Evolutionary conservation across 2,113 vertebrate species (phyloP), one percentile per base, ranked within the genome.

Genomic region (Apteryx owenii): DNA sequence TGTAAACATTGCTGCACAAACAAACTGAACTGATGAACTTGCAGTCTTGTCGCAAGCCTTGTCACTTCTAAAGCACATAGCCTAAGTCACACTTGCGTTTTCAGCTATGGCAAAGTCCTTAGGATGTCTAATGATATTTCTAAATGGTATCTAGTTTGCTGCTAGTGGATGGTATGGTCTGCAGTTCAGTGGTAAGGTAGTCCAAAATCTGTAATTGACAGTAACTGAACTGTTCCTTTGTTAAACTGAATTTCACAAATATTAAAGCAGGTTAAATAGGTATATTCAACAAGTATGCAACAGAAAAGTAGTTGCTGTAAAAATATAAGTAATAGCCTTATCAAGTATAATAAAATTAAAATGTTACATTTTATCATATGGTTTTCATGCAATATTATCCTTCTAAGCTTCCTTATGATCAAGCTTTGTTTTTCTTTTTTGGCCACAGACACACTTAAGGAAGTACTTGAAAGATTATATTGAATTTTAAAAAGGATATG

Each of bases 1-100:
- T 44, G 78, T 62, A 94, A 89, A 91, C 85, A 64, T 23, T 85
- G 87, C 96, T 89, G 89, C 94, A 89, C 87, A 76, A 76, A 81
- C 77, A 68, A 54, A 10, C 4, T 1, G 56, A 61, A 20, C 0
- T 87, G 93, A 73, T 69, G 91, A 90, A 28, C 25, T 0, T 72
- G 95, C 93, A 91, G 81, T 48, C 92, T 51, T 75, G 38, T 14
- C 64, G 62, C 36, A 1, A 38, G 36, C 17, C 58, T 25, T 29
- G 53, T 53, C 71, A 38, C 85, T 1, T 7, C 46, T 42, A 14
- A 88, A 89, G 81, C 78, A 31, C 56, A 6, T 51, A 42, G 72
- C 69, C 31, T 14, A 15, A 68, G 54, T 65, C 44, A 60, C 65
- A 3, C 2, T 12, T 40, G 10, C n/a, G 5, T 38, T 76, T 25